Evolutionary conservation across 2,113 vertebrate genomes (phyloP), one percentile per base, ranked within the genome.

Genomic region (Xenus cinereus): DNA sequence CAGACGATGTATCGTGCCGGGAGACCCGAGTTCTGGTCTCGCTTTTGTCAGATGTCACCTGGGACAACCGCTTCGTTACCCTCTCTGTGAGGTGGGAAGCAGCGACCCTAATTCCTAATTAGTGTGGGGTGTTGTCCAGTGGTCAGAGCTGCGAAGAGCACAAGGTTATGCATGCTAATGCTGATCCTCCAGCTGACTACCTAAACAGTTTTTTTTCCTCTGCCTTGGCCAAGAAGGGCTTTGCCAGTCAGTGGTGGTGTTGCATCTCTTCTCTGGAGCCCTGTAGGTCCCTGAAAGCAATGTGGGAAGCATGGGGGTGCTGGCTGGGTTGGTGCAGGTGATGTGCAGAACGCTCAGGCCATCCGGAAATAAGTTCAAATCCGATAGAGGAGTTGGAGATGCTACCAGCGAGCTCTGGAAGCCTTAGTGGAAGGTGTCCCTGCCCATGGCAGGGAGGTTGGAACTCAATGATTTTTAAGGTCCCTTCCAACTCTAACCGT

Each of bases 21-120:
- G 69, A 89, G 66, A 79, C 84, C 62, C 1, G 27, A 69, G 54
- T 79, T 79, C 73, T 87, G 37, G 53, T 82, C 66, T 79, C 3
- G 0, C 11, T 84, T 94, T 84, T 95, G 81, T 93, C 62, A 33
- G 62, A 37, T 57, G 74, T 95, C 80, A 66, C 57, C 69, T 97
- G 51, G 67, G 69, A 66, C 33, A 75, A 24, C 53, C 77, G 19
- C 80, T 92, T 93, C 0, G 12, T 85, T 91, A 57, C 68, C 45
- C 4, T 37, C 59, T 66, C 53, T 72, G 30, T 60, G 66, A 92
- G 80, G 86, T 72, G 72, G 48, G 18, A 84, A 78, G 83, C 35
- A 30, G 22, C 17, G 60, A 84, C 91, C 71, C 72, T 62, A 32
- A 59, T 95, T 95, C 79, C 76, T 51, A 43, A 15, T 93, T 84